Conservation (phyloP, 1,140 invertebrate genomes). For the Psix sp. region DNA sequence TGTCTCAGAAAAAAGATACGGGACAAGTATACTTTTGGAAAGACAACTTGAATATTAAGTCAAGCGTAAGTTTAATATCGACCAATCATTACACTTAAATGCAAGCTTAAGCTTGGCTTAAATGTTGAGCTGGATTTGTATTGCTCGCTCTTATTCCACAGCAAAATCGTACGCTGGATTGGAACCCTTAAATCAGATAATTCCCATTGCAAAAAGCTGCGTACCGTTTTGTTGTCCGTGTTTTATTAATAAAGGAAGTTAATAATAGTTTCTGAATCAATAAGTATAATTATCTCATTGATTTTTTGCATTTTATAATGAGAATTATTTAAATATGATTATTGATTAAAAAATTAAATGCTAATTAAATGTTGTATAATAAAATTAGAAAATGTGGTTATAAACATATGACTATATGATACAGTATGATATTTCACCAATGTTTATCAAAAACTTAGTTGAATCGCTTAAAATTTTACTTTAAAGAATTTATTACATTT, state of each 20-base stretch:
- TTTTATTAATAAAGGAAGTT: constrained; percentile 32
- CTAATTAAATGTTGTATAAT: too few species aligned
- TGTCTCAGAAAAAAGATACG: too few species aligned
- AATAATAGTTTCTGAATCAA: too few species aligned
- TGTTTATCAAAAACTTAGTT: too few species aligned
- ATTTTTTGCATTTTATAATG: too few species aligned
- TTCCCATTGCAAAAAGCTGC: constrained; percentile 41
- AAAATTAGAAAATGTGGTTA: too few species aligned
- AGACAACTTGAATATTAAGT: constrained; percentile 57
- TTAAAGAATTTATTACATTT: too few species aligned
- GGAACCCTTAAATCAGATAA: constrained; percentile 46
- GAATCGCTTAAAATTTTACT: too few species aligned
- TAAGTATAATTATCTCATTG: neutral
- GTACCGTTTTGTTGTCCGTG: constrained; percentile 11
- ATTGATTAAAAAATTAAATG: too few species aligned
- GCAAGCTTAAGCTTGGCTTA: constrained; percentile 55
- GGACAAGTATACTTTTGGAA: constrained; percentile 16
- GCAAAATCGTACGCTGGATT: constrained; percentile 20
- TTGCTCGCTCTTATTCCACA: constrained; percentile 46
- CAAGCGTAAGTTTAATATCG: constrained; percentile 57
- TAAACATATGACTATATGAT: too few species aligned
- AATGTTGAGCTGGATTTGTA: constrained; percentile 55
- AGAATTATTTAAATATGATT: too few species aligned
- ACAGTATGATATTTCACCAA: too few species aligned
- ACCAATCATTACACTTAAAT: constrained; percentile 57